These are phyloP conservation scores for Pocillopora grandis DNA, from an alignment of 92 coral and sea anemone genomes.

Conservation along the genomic window DNA sequence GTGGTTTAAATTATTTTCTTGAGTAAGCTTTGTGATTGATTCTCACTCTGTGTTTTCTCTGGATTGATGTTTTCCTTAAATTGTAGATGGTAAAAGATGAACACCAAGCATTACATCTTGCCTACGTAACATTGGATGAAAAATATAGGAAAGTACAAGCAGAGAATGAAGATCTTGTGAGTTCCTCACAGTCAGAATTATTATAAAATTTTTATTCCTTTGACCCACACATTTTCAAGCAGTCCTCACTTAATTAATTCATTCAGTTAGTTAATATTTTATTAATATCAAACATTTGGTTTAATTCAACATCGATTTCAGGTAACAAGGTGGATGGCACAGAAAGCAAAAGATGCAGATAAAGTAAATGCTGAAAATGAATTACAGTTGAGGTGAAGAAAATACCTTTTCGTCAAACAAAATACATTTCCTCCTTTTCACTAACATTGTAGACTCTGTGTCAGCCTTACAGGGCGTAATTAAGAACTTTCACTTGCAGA, in stretches of 20 bases:
- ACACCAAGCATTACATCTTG: slow-evolving; percentile 89
- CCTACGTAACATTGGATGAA: slow-evolving; percentile 71
- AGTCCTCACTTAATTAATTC: background rate
- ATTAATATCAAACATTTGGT: background rate
- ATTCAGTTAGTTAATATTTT: too few species aligned
- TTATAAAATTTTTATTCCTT: background rate
- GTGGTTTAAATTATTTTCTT: too few species aligned
- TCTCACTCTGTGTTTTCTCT: too few species aligned
- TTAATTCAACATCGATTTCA: background rate
- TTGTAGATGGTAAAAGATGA: slow-evolving; percentile 87
- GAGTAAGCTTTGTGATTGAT: too few species aligned
- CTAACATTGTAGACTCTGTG: too few species aligned
- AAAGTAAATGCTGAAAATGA: slow-evolving; percentile 92
- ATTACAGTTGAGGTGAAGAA: slow-evolving; percentile 66
- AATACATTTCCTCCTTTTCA: too few species aligned
- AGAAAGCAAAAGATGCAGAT: slow-evolving; percentile 95
- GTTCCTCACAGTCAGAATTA: background rate
- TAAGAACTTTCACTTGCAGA: too few species aligned
- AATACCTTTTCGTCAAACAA: background rate
- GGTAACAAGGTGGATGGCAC: slow-evolving; percentile 96
- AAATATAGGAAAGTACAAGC: slow-evolving; percentile 76
- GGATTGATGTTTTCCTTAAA: too few species aligned
- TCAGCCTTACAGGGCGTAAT: too few species aligned
- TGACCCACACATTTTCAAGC: background rate
- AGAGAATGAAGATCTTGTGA: slow-evolving; percentile 92